These are phyloP conservation scores for Cerastis leucographa DNA, from an alignment of 2,888 invertebrate genomes.

Conservation along the genomic window DNA sequence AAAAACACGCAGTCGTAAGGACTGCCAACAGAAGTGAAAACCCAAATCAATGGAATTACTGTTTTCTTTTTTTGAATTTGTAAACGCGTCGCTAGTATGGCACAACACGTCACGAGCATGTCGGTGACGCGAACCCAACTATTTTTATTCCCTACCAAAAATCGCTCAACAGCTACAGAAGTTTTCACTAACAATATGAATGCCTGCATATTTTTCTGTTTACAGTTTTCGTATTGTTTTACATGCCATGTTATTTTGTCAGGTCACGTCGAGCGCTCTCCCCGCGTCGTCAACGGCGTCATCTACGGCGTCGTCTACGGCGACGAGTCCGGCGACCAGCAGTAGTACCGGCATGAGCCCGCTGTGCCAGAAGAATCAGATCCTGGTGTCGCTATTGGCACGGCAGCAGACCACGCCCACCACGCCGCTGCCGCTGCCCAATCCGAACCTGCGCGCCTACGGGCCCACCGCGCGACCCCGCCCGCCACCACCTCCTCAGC, in stretches of 20 bases:
- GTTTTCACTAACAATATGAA: not conserved
- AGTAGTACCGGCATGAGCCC: constrained; percentile 89
- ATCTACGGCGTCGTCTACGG: constrained; percentile 64
- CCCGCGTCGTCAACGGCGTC: constrained; percentile 88
- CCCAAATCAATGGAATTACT: too few species aligned
- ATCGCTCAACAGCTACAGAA: too few species aligned
- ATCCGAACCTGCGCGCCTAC: constrained; percentile 91
- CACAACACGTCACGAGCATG: too few species aligned
- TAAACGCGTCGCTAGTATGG: too few species aligned
- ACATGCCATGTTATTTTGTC: constrained; percentile 49
- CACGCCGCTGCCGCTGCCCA: constrained; percentile 92
- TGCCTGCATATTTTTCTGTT: not conserved
- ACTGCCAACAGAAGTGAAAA: too few species aligned
- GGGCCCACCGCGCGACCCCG: constrained; percentile 74
- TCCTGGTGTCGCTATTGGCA: constrained; percentile 95
- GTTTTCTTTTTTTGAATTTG: too few species aligned
- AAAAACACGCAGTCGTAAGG: not conserved
- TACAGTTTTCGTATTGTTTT: not conserved
- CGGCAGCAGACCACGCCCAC: constrained; percentile 93
- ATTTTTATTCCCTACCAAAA: too few species aligned
- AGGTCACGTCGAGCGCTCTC: constrained; percentile 90
- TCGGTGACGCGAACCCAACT: too few species aligned
- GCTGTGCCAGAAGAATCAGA: constrained; percentile 95
- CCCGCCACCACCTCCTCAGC: constrained; percentile 75
- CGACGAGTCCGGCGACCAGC: constrained; percentile 63